These are phyloP conservation scores for Scolanthus callimorphus DNA, from an alignment of 92 coral and sea anemone species.

Conservation along the genomic window DNA sequence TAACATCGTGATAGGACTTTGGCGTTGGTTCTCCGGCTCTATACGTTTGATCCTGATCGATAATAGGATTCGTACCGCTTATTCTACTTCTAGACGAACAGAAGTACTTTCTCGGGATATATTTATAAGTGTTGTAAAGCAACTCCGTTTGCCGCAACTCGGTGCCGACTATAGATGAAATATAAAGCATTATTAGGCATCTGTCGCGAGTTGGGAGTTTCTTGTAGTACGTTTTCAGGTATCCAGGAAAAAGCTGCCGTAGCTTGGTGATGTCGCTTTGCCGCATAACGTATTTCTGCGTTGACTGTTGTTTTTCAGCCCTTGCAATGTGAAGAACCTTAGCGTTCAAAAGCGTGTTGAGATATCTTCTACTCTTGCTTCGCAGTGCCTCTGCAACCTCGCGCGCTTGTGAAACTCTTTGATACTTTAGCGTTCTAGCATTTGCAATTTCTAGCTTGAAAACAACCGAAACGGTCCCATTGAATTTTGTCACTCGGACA, in stretches of 20 bases:
- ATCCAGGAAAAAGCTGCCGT: conserved; percentile 49
- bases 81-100: conserved; percentile 44
- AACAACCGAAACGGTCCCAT: conserved; percentile 23
- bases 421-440: conserved; percentile 6
- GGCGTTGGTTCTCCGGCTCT: neutral
- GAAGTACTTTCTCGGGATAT: conserved; percentile 56
- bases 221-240: conserved; percentile 56
- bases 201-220: conserved; percentile 33
- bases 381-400: conserved; percentile 54
- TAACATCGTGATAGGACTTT: neutral
- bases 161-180: conserved; percentile 37
- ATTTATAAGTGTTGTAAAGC: conserved; percentile 37
- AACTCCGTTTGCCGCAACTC: conserved; percentile 52
- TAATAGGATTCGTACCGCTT: neutral
- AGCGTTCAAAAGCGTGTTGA: conserved; percentile 52
- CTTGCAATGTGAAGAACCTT: conserved; percentile 27
- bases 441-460: conserved; percentile 53
- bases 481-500: conserved; percentile 6
- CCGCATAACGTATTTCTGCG: conserved; percentile 13
- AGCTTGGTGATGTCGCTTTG: conserved; percentile 24
- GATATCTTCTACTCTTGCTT: conserved; percentile 5
- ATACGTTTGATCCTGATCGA: neutral
- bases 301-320: conserved; percentile 5
- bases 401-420: conserved; percentile 31
- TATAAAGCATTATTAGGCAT: conserved; percentile 68